These are phyloP conservation scores for Catharus fuscescens DNA, from an alignment of 2,113 vertebrate genomes.

Conservation along the genomic window DNA sequence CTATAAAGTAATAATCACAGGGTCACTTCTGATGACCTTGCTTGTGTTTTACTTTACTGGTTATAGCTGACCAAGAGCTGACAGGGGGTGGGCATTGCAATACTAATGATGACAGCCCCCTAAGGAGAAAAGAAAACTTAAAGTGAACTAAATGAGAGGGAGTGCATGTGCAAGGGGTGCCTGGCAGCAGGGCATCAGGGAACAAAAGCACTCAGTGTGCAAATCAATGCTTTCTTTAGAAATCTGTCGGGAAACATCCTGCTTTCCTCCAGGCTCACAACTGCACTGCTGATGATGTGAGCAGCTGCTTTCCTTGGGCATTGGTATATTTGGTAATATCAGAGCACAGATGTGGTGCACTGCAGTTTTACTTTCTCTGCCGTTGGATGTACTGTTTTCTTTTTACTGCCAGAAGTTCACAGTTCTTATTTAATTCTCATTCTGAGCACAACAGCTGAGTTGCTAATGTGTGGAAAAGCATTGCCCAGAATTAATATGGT, in stretches of 20 bases:
- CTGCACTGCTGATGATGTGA: background rate
- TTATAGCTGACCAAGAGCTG: background rate
- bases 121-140: background rate
- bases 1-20: background rate
- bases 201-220: background rate
- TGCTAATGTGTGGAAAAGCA: background rate
- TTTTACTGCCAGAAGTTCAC: background rate
- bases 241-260: background rate
- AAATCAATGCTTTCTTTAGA: background rate
- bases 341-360: background rate
- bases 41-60: background rate
- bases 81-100: background rate
- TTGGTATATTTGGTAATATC: background rate
- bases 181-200: background rate
- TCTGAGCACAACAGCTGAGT: background rate
- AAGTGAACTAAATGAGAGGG: background rate
- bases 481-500: slow-evolving; percentile 6
- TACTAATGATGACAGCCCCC: background rate
- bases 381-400: background rate
- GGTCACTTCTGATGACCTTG: background rate
- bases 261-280: background rate
- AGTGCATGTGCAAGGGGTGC: accelerated
- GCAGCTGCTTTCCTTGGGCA: background rate
- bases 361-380: background rate
- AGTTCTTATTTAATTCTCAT: background rate